A percentile compares a stretch with the other conserved stretches of the same genome.
Evolutionary conservation across 1,140 invertebrate genomes (phyloP).

Genomic region (Bombyx mori): DNA sequence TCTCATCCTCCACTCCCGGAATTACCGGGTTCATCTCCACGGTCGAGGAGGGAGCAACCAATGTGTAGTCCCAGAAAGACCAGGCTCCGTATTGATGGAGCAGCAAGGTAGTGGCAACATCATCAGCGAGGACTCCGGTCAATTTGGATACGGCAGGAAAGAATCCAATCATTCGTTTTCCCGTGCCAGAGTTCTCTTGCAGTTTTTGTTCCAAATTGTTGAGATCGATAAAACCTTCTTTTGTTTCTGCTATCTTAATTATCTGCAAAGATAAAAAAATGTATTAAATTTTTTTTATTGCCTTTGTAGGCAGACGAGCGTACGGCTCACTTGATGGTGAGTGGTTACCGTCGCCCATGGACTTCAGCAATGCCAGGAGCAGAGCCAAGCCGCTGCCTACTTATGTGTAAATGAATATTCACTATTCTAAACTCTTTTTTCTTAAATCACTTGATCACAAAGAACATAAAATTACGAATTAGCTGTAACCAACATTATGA

Average conservation of each 20-base stretch:
- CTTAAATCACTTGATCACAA: too few relatives aligned
- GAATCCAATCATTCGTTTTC: slow-evolving; percentile 83
- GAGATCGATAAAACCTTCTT: slow-evolving; percentile 84
- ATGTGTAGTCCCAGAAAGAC: slow-evolving; percentile 92
- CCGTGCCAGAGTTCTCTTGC: slow-evolving; percentile 72
- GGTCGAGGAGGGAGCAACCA: slow-evolving; percentile 84
- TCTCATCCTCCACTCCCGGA: slow-evolving; percentile 75
- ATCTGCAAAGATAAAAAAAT: slow-evolving; percentile 72
- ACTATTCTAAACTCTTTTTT: too few relatives aligned
- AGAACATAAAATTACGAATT: too few relatives aligned
- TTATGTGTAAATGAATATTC: neutral
- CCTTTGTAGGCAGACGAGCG: too few relatives aligned
- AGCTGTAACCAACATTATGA: too few relatives aligned
- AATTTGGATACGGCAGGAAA: slow-evolving; percentile 91
- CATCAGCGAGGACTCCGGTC: slow-evolving; percentile 89
- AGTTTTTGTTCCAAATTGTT: slow-evolving; percentile 82
- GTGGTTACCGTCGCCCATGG: too few relatives aligned
- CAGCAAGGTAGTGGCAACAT: slow-evolving; percentile 84
- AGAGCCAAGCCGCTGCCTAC: too few relatives aligned
- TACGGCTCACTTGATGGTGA: too few relatives aligned
- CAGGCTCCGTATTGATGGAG: slow-evolving; percentile 88
- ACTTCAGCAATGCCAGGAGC: too few relatives aligned
- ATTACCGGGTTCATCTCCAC: slow-evolving; percentile 90
- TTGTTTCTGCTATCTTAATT: slow-evolving; percentile 82
- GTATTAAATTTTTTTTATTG: neutral